Conservation (phyloP, 2,888 invertebrate genomes). For the Gymnoscelis rufifasciata region DNA sequence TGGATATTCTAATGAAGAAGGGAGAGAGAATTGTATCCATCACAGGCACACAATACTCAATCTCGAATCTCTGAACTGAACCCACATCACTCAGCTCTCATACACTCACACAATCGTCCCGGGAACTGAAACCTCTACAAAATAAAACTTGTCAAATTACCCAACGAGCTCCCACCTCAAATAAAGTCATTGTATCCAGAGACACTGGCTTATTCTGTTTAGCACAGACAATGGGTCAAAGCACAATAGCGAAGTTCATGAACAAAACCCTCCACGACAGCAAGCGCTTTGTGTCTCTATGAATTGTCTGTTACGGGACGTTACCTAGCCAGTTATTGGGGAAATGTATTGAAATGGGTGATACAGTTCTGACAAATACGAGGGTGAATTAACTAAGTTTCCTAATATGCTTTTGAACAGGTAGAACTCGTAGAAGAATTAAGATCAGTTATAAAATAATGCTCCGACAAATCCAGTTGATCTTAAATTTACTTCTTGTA, state of each 20-base stretch:
- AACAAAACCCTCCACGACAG: constrained; percentile 43
- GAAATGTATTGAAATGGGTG: constrained; percentile 2
- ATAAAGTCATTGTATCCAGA: constrained; percentile 27
- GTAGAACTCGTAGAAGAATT: no score
- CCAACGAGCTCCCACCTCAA: constrained; percentile 17
- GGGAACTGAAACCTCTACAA: constrained; percentile 1
- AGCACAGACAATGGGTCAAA: constrained; percentile 40
- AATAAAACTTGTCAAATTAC: constrained; percentile 23
- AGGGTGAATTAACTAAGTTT: no score
- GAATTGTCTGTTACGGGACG: constrained; percentile 34
- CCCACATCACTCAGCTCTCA: no score
- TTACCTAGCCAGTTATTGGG: constrained; percentile 21
- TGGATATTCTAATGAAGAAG: no score
- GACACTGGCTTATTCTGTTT: constrained; percentile 37
- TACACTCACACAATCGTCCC: not conserved
- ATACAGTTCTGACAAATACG: no score
- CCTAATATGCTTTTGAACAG: no score
- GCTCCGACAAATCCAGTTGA: no score
- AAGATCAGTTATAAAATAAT: no score
- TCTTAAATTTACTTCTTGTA: no score
- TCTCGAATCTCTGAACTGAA: no score
- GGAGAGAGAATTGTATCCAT: no score
- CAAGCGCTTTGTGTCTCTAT: constrained; percentile 40
- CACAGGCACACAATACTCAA: no score
- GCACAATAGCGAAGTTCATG: constrained; percentile 42